Evolutionary conservation across 2,888 invertebrate genomes (phyloP), one percentile per base, ranked within the genome.

Genomic region (Drosophila setosimentum): DNA sequence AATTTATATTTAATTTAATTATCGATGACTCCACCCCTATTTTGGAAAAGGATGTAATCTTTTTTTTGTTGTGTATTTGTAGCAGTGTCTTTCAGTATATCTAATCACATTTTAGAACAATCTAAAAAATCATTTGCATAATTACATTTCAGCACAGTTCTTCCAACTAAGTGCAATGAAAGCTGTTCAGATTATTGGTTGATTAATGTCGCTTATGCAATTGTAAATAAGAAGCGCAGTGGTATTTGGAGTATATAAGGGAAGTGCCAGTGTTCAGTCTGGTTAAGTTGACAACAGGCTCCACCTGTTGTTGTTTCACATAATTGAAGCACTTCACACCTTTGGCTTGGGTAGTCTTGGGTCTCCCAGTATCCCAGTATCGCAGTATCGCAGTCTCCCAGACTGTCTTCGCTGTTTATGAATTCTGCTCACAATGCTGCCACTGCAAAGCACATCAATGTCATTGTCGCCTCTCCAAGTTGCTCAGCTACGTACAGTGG

Each of bases 401-500:
- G 45, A 68, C 71, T 67, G 61, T 35, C 42, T 57, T 66, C 42
- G 48, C 82, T 89, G 84, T 78, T 91, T 92, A 89, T 84, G 78
- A 91, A 91, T 91, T 91, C 91, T 76, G 74, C 73, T 74, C 89
- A 89, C 91, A 90, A 72, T 51, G 71, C 68, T 53, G 65, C 77
- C 59, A 68, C 79, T 59, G 62, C 68, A 73, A 58, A 21, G 49
- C 75, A 54, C 75, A 70, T 63, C 68, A 68, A 83, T 91, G 85
- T 76, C 76, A 89, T 85, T 87, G 91, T 91, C 91, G 76, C 85
- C 88, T 80, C 63, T 57, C 57, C 70, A 73, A 70, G 65, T 72
- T 58, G 59, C 54, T 51, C 60, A 50, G 16, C 49, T 18, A 63
- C n/a, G 57, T 30, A 78, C 67, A 77, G 68, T 78, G 82, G 82